Percentiles rank a stretch among this genome's conserved stretches.
Evolutionary conservation across 2,797 vertebrate genomes (phyloP).

Genomic region (Corythornis leucogaster): DNA sequence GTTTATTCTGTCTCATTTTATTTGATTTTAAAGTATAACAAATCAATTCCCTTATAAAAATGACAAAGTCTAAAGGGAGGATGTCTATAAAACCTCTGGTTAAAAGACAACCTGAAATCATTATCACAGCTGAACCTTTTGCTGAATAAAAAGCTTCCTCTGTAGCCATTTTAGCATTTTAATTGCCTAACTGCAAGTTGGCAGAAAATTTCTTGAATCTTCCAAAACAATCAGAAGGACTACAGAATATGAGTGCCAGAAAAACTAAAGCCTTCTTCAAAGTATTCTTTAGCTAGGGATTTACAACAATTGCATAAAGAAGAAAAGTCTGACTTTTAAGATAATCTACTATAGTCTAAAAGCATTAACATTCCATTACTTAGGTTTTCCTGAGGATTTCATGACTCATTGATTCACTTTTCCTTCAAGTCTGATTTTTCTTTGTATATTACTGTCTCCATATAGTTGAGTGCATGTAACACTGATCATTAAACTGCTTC

Average conservation of each 20-base stretch:
- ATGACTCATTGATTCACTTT: slow-evolving; percentile 79
- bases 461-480: slow-evolving; percentile 41
- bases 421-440: slow-evolving; percentile 73
- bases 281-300: slow-evolving; percentile 81
- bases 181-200: slow-evolving; percentile 71
- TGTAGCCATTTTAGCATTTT: slow-evolving; percentile 71
- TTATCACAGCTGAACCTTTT: slow-evolving; percentile 63
- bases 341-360: slow-evolving; percentile 89
- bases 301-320: slow-evolving; percentile 79
- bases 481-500: slow-evolving; percentile 73
- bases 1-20: slow-evolving; percentile 77
- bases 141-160: slow-evolving; percentile 63
- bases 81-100: slow-evolving; percentile 41
- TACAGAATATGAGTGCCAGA: slow-evolving; percentile 74
- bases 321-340: slow-evolving; percentile 86
- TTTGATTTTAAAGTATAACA: slow-evolving; percentile 80
- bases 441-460: slow-evolving; percentile 67
- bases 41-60: slow-evolving; percentile 74
- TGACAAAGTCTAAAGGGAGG: slow-evolving; percentile 57
- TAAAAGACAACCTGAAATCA: slow-evolving; percentile 72
- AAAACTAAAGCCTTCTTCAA: slow-evolving; percentile 79
- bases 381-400: slow-evolving; percentile 81
- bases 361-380: slow-evolving; percentile 87
- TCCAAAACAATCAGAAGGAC: slow-evolving; percentile 80
- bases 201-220: slow-evolving; percentile 73